Evolutionary conservation across 1,140 invertebrate genomes (phyloP).

Genomic region (Bombus affinis): DNA sequence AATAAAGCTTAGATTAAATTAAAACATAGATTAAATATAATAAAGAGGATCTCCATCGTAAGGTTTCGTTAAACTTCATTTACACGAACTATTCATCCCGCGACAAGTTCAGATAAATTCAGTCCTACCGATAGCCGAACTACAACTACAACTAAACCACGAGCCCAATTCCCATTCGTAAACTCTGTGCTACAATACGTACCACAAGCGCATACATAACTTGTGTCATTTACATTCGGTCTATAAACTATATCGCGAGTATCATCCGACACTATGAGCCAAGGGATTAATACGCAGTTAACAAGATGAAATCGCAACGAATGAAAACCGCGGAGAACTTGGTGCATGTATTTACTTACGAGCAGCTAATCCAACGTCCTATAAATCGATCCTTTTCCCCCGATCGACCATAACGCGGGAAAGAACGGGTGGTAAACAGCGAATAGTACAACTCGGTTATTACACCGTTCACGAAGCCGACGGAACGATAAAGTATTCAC

Average conservation of each 20-base stretch:
- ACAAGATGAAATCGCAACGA: not conserved
- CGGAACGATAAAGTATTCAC: conserved; percentile 38
- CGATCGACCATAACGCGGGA: no score
- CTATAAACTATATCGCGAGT: not conserved
- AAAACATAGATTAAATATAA: no score
- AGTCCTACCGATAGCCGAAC: no score
- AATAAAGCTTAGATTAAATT: no score
- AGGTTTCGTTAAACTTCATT: no score
- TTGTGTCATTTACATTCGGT: not conserved
- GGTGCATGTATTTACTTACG: not conserved
- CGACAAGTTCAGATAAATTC: no score
- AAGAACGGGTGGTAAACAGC: conserved; percentile 15
- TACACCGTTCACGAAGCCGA: not conserved
- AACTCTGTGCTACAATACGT: no score
- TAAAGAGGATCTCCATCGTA: no score
- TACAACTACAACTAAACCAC: no score
- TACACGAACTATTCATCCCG: no score
- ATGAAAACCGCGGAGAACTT: no score
- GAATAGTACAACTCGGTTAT: conserved; percentile 33
- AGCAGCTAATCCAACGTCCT: not conserved
- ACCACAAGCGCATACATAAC: not conserved
- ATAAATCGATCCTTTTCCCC: not conserved
- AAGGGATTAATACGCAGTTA: not conserved
- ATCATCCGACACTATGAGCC: not conserved
- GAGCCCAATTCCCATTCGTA: no score